Base-by-base conservation (phyloP, 2,888 invertebrate genomes). In the Panorpa germanica region DNA sequence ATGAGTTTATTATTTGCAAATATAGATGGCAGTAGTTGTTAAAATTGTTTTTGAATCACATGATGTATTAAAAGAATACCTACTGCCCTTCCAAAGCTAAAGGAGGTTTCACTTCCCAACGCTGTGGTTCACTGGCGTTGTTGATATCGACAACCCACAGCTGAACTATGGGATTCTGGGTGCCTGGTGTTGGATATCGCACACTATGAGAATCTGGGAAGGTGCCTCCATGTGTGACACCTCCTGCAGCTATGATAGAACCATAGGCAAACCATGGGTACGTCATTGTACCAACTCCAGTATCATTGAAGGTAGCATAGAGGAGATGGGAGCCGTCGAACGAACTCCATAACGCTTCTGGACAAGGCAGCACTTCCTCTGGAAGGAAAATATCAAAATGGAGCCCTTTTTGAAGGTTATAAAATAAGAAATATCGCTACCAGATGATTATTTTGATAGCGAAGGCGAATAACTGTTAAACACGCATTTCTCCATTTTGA, bases 121-220 rank as follows among this genome's bases (percentile, higher is more conserved):
- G 59, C 37, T 64, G 62, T 39, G 72, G 64, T 38, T 64, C 62
- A 27, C 67, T 68, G 31, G 64, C 48, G 51, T 78, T 75, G 40
- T 64, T 63, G 36, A 85, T 65, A 45, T 80, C 73, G 40, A 82
- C 65, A 39, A 90, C 65, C 71, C 77, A 83, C 33, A 90, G 59
- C 42, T 68, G 70, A 32, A 82, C 82, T 46, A 70, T 73, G 12
- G 90, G 90, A 62, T 88, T 90, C 25, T 72, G 63, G 38, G 81
- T 75, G 38, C 85, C 86, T 38, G 86, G 83, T 51, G 82, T 86
- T 26, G 86, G 85, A 59, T 83, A 86, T 49, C 81, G 68, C 42
- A 86, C 64, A 44, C 73, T 72, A 51, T 70, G 64, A 34, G 80
- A 72, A 40, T 74, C 72, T 32, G 86, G 85, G 59, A 83, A 85